Percentiles rank a stretch among this genome's conserved stretches.
Conservation (phyloP, 2,888 invertebrate genomes). For the Periphyllus acericola region DNA sequence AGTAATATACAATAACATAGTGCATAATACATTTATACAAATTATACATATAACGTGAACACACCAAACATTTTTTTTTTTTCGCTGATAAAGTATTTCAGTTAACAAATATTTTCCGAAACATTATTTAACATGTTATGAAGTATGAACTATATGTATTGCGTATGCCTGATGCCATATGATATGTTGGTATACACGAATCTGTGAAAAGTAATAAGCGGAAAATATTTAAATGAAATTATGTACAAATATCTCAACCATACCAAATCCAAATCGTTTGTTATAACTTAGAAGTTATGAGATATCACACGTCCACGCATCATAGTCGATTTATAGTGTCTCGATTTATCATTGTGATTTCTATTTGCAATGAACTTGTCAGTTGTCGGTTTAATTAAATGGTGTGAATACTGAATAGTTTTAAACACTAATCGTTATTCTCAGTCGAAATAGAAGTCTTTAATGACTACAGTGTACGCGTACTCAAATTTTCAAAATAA, state of each 20-base stretch:
- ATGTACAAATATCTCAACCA: conserved; percentile 32
- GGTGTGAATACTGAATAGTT: no score
- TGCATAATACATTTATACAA: no score
- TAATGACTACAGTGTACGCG: no score
- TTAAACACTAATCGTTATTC: no score
- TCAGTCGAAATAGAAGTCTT: no score
- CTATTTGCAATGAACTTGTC: neutral
- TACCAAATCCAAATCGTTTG: conserved; percentile 21
- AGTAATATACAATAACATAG: no score
- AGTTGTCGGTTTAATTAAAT: no score
- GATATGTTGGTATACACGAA: neutral
- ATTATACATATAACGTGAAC: no score
- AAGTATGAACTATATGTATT: neutral
- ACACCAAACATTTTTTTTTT: no score
- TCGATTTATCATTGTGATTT: neutral
- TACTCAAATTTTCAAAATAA: no score
- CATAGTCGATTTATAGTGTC: neutral
- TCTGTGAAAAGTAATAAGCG: neutral
- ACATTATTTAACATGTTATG: neutral
- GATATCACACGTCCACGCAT: conserved; percentile 19
- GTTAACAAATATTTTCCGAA: no score
- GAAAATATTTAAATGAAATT: conserved; percentile 9
- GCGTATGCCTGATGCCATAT: neutral
- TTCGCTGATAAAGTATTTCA: no score
- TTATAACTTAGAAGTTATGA: conserved; percentile 4